phyloP scores from a whole-genome alignment of 2,113 vertebrate species.

The Ptilonorhynchus violaceus region DNA sequence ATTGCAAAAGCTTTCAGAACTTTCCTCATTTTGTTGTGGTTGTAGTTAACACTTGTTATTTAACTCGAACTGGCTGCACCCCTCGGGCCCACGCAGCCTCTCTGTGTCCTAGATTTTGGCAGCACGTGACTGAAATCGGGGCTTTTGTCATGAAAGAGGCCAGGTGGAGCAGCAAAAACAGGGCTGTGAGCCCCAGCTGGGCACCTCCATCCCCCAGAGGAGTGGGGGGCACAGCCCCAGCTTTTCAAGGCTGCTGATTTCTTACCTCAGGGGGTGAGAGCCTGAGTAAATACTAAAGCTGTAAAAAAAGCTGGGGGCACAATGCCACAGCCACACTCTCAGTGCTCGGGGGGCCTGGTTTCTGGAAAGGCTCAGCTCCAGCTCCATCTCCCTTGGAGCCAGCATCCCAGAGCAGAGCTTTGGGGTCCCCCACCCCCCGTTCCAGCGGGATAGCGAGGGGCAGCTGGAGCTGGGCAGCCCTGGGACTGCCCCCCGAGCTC shows the following conservation, averaged over 20 bases:
- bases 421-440: neutral
- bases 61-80: neutral
- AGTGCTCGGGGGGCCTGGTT: rapidly evolving
- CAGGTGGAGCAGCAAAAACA: neutral
- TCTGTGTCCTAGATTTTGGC: neutral
- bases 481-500: neutral
- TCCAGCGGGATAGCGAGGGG: neutral
- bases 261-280: neutral
- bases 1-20: neutral
- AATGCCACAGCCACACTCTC: rapidly evolving
- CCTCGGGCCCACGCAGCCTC: neutral
- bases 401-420: neutral
- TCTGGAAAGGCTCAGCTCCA: neutral
- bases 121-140: neutral
- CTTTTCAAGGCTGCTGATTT: neutral
- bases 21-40: neutral
- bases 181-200: neutral
- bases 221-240: rapidly evolving
- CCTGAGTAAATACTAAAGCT: neutral
- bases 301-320: neutral
- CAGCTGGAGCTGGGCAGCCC: neutral
- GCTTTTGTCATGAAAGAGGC: neutral
- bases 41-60: neutral
- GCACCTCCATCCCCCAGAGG: rapidly evolving
- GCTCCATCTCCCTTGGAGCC: rapidly evolving